Conservation (phyloP, 2,113 vertebrate genomes). For the Rhineura floridana region DNA sequence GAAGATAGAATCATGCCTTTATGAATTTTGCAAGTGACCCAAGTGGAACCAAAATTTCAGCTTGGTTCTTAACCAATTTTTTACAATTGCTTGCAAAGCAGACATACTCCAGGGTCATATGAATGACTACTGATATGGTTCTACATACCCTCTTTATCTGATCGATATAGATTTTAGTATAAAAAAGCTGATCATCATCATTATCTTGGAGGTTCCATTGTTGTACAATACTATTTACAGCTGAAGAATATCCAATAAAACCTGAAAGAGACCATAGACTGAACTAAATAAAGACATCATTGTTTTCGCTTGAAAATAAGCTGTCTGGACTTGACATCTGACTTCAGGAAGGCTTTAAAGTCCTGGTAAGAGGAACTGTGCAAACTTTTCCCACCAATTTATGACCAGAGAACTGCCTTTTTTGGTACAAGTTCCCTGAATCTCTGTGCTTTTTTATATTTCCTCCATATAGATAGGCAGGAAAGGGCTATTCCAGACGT, state of each 20-base stretch:
- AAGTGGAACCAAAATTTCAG: background rate
- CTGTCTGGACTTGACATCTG: background rate
- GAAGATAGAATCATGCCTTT: background rate
- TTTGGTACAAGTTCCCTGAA: background rate
- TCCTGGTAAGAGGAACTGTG: constrained; percentile 4
- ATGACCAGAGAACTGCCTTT: background rate
- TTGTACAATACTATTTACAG: constrained; percentile 85
- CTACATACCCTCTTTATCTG: constrained; percentile 84
- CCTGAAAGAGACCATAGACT: constrained; percentile 75
- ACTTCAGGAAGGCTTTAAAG: background rate
- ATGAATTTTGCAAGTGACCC: background rate
- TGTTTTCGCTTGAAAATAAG: constrained; percentile 45
- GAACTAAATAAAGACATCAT: background rate
- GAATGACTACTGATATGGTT: background rate
- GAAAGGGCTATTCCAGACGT: background rate
- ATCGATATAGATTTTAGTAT: constrained; percentile 95
- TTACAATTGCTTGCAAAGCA: background rate
- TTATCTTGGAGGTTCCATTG: constrained; percentile 96
- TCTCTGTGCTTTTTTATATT: background rate
- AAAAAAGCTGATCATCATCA: constrained; percentile 98
- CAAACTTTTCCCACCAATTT: background rate
- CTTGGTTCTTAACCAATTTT: background rate
- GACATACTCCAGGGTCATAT: background rate
- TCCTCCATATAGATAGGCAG: background rate
- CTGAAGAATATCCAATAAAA: constrained; percentile 90